Percentiles rank a stretch among this genome's conserved stretches.
These are phyloP conservation scores for Rallus limicola DNA, from an alignment of 2,113 vertebrate genomes.

Conservation along the genomic window DNA sequence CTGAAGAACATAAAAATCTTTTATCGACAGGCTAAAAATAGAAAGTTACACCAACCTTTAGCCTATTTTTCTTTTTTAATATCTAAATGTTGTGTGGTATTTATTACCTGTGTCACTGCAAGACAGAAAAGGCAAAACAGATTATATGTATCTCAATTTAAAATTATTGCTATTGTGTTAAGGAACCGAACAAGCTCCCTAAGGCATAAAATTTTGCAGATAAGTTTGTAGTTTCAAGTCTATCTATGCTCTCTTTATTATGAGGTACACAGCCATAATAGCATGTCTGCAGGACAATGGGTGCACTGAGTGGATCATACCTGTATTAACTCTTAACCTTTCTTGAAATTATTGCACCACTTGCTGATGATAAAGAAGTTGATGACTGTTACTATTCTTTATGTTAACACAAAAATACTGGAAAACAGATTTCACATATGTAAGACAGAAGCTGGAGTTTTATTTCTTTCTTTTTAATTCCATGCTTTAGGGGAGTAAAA, in stretches of 20 bases:
- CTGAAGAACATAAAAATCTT: constrained; percentile 30
- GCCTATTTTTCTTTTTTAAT: neutral
- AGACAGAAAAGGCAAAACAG: neutral
- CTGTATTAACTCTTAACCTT: neutral
- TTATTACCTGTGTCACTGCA: neutral
- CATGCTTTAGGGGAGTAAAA: neutral
- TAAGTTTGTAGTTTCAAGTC: neutral
- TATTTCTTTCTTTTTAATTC: neutral
- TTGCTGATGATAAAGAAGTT: neutral
- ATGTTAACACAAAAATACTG: neutral
- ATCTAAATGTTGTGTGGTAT: neutral
- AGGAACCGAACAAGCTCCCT: neutral
- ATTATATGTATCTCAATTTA: neutral
- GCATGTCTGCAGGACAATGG: neutral
- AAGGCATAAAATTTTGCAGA: neutral
- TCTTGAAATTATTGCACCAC: neutral
- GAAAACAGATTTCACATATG: neutral
- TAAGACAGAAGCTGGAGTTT: neutral
- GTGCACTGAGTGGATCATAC: neutral
- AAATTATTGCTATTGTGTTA: neutral
- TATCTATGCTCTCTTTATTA: neutral
- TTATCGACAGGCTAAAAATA: neutral
- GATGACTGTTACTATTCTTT: neutral
- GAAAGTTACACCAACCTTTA: neutral
- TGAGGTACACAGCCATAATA: neutral